Base-by-base conservation (phyloP, 2,797 vertebrate species). In the Myotis pilosus region DNA sequence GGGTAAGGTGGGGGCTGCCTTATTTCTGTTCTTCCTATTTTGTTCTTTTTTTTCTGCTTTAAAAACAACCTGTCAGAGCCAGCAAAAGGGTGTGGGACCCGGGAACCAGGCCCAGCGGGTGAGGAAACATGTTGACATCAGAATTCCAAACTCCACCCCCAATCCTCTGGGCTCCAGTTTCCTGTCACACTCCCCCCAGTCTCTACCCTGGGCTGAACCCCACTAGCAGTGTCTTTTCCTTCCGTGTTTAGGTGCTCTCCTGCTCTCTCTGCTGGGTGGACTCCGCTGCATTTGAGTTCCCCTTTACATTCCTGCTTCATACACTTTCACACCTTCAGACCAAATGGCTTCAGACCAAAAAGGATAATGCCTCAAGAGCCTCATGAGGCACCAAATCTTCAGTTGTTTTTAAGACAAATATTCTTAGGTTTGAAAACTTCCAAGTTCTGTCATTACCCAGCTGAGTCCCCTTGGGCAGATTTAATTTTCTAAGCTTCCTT, bases 41-140 rank as follows among this genome's bases (percentile, higher is more conserved):
- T 38, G n/a, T 5, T 12, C n/a, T 83, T 85, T 82, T 82, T 69
- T 69, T 71, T 69, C 53, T 92, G 81, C 82, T 95, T 51, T 75
- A 36, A 72, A 94, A 94, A 95, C 44, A 94, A 53, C 22, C 30
- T 83, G 71, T 87, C 90, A 82, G 86, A 92, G 57, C 49, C 83
- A 96, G 89, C n/a, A 71, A 90, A 79, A 84, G n/a, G 94, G 94
- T 62, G 60, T 86, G 86, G 83, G n/a, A 51, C 82, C 69, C 89
- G 69, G 84, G 72, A 89, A 79, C 4, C 25, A 76, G 66, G 92
- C 84, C 74, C 19, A 95, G 76, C 47, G 57, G 69, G 51, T 64
- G 82, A 93, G 36, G 17, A 30, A 94, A 88, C 74, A 93, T 86
- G 36, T 57, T 95, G 84, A 96, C 81, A 83, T 94, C 89, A 83